These are phyloP conservation scores for Chanos chanos DNA, from an alignment of 2,797 vertebrate genomes.

Conservation along the genomic window DNA sequence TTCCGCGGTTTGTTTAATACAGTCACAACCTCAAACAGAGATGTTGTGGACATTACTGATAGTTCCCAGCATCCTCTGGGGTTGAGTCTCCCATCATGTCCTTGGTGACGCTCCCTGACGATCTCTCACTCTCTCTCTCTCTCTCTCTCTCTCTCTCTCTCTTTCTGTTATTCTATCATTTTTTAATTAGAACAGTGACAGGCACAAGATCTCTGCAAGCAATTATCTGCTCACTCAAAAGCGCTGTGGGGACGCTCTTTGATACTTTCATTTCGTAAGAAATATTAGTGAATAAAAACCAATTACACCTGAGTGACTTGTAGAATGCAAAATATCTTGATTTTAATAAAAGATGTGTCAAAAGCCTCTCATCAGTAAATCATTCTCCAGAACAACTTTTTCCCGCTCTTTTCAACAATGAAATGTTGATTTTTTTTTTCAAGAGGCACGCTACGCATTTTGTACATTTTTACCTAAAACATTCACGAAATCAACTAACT, in stretches of 20 bases:
- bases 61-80: neutral
- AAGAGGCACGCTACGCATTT: too few species aligned
- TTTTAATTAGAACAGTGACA: constrained; percentile 25
- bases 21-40: constrained; percentile 2
- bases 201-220: constrained; percentile 6
- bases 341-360: constrained; percentile 54
- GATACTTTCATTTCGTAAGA: constrained; percentile 14
- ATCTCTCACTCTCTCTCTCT: neutral
- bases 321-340: constrained; percentile 51
- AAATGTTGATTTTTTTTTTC: neutral
- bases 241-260: constrained; percentile 11
- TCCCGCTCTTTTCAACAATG: neutral
- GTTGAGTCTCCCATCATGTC: neutral
- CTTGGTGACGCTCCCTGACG: constrained; percentile 18
- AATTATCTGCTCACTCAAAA: constrained; percentile 11
- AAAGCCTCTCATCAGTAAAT: constrained; percentile 5
- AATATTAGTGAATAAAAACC: constrained; percentile 26
- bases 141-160: neutral
- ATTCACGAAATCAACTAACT: too few species aligned
- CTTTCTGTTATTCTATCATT: neutral
- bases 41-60: neutral
- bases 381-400: neutral
- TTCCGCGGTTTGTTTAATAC: neutral
- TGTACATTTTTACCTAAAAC: too few species aligned
- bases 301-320: constrained; percentile 56